Conservation (phyloP, 2,888 invertebrate species). For the Pseudococcus longispinus region DNA sequence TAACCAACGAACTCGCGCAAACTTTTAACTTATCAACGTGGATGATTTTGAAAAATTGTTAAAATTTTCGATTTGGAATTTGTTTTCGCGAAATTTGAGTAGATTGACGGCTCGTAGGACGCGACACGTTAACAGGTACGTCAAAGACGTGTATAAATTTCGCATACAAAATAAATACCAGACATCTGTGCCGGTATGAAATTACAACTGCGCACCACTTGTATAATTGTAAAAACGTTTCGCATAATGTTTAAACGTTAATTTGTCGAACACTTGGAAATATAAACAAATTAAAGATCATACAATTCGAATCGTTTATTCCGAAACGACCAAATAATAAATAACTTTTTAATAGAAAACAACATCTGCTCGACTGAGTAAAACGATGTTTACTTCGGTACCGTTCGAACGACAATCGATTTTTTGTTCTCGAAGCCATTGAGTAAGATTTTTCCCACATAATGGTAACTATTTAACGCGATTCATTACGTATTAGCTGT, state of each 20-base stretch:
- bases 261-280: constrained; percentile 35
- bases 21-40: neutral
- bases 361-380: constrained; percentile 28
- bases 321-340: constrained; percentile 37
- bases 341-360: constrained; percentile 26
- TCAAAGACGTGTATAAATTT: constrained; percentile 17
- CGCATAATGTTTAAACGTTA: constrained; percentile 39
- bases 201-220: constrained; percentile 38
- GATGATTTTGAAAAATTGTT: neutral
- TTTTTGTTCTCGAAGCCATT: neutral
- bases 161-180: neutral
- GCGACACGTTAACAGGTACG: neutral
- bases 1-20: neutral
- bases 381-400: constrained; percentile 16
- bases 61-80: constrained; percentile 12
- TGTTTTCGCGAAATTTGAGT: constrained; percentile 35
- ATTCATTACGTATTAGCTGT: neutral
- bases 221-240: constrained; percentile 32
- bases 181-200: neutral
- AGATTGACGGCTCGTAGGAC: neutral
- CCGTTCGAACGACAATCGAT: neutral
- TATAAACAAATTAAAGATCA: constrained; percentile 44
- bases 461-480: neutral
- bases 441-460: neutral
- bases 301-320: constrained; percentile 25